These are phyloP conservation scores for Spisula subtruncata DNA, from an alignment of 2,888 invertebrate species.

Conservation along the genomic window DNA sequence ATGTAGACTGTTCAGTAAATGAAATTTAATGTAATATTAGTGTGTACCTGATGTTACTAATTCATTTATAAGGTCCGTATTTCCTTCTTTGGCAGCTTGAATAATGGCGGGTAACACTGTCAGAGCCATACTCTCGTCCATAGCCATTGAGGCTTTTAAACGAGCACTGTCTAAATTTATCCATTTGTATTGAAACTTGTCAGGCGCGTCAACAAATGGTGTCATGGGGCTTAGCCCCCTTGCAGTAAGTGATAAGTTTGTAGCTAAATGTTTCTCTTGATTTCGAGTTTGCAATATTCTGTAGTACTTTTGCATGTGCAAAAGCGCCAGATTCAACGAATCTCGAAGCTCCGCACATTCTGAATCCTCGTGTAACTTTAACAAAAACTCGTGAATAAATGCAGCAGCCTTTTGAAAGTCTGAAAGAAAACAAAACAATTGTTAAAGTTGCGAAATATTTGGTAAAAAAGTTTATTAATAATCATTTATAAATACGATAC, in stretches of 20 bases:
- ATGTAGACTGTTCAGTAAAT: too few relatives aligned
- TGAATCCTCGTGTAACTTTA: slow-evolving; percentile 86
- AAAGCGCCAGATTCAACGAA: slow-evolving; percentile 85
- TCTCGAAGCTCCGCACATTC: slow-evolving; percentile 87
- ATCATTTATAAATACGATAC: too few relatives aligned
- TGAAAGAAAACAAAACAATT: slow-evolving; percentile 68
- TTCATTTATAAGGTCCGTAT: slow-evolving; percentile 81
- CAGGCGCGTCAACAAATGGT: slow-evolving; percentile 86
- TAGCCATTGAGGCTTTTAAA: slow-evolving; percentile 75
- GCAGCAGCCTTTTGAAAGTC: slow-evolving; percentile 88
- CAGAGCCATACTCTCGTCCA: slow-evolving; percentile 80
- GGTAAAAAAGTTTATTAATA: too few relatives aligned
- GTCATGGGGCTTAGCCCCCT: slow-evolving; percentile 87
- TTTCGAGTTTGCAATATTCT: slow-evolving; percentile 80
- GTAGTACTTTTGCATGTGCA: slow-evolving; percentile 87
- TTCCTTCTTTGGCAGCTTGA: slow-evolving; percentile 83
- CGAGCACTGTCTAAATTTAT: slow-evolving; percentile 84
- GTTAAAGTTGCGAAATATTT: too few relatives aligned
- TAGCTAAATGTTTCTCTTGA: slow-evolving; percentile 81
- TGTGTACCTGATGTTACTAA: slow-evolving; percentile 82
- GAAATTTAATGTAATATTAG: too few relatives aligned
- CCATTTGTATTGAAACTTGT: slow-evolving; percentile 87
- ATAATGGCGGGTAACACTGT: slow-evolving; percentile 82
- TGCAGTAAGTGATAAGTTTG: slow-evolving; percentile 82
- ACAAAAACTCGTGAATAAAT: slow-evolving; percentile 86